These are phyloP conservation scores for Anser brachyrhynchus DNA, from an alignment of 2,113 vertebrate genomes.

Conservation along the genomic window DNA sequence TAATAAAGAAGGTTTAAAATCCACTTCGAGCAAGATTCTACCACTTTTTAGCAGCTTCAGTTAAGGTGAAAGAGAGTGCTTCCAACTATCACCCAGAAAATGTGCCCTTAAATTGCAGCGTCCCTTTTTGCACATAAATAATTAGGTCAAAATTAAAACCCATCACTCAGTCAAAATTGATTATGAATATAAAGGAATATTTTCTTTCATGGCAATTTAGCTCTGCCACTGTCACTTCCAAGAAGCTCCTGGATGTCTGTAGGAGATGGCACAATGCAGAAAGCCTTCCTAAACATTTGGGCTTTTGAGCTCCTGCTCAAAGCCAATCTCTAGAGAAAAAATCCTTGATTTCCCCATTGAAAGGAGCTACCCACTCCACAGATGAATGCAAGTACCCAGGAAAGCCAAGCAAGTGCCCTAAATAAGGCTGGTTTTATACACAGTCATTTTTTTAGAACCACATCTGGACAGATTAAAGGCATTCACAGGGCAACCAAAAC, in stretches of 20 bases:
- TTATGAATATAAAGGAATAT: background rate
- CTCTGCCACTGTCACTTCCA: background rate
- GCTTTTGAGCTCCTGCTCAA: background rate
- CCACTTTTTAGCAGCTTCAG: background rate
- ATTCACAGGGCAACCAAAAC: background rate
- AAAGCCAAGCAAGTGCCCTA: background rate
- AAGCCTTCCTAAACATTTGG: background rate
- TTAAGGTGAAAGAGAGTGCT: background rate
- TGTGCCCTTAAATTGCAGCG: background rate
- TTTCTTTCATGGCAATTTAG: background rate
- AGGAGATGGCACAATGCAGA: background rate
- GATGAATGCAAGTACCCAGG: background rate
- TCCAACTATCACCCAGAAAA: background rate
- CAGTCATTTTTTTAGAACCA: background rate
- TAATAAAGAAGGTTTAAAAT: background rate
- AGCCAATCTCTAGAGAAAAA: background rate
- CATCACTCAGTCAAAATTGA: background rate
- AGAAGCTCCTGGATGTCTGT: background rate
- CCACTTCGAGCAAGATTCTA: background rate
- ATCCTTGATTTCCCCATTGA: rapidly evolving
- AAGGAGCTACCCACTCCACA: rapidly evolving
- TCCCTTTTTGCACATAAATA: background rate
- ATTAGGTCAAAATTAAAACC: background rate
- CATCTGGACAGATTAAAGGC: background rate
- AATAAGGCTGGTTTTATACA: background rate